Conservation (phyloP, 2,113 vertebrate genomes). For the Archocentrus centrarchus region DNA sequence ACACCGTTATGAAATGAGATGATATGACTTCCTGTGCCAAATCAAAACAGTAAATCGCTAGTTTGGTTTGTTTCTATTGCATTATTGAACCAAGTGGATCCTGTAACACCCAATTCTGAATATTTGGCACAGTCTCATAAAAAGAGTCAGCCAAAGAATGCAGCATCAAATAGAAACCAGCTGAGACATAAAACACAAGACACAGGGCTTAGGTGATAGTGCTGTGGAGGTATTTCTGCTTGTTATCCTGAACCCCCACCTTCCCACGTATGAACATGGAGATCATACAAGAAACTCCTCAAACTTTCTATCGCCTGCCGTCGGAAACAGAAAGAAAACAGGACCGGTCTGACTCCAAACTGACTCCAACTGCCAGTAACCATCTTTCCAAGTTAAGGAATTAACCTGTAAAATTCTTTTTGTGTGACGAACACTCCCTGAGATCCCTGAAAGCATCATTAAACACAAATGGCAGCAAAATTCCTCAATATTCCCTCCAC, state of each 20-base stretch:
- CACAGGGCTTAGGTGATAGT: not conserved
- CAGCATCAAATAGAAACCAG: slow-evolving; percentile 8
- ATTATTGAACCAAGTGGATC: not conserved
- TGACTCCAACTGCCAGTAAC: not conserved
- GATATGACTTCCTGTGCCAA: not conserved
- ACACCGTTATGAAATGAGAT: not conserved
- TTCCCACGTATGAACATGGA: too few relatives aligned
- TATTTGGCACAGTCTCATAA: not conserved
- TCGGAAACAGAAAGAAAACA: not conserved
- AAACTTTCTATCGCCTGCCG: too few relatives aligned
- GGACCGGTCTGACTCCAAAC: not conserved
- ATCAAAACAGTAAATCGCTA: not conserved
- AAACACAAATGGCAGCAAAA: not conserved
- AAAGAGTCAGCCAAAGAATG: not conserved
- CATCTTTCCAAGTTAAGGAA: not conserved
- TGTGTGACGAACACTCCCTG: not conserved
- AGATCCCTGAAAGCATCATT: not conserved
- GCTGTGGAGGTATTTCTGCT: too few relatives aligned
- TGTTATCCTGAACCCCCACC: too few relatives aligned
- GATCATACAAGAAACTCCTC: too few relatives aligned
- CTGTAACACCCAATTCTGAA: not conserved
- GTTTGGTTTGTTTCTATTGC: not conserved
- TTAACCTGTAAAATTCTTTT: not conserved
- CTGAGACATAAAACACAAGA: not conserved
- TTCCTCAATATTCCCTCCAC: not conserved